phyloP scores from a whole-genome alignment of 2,888 invertebrate genomes.

The Phania funesta region DNA sequence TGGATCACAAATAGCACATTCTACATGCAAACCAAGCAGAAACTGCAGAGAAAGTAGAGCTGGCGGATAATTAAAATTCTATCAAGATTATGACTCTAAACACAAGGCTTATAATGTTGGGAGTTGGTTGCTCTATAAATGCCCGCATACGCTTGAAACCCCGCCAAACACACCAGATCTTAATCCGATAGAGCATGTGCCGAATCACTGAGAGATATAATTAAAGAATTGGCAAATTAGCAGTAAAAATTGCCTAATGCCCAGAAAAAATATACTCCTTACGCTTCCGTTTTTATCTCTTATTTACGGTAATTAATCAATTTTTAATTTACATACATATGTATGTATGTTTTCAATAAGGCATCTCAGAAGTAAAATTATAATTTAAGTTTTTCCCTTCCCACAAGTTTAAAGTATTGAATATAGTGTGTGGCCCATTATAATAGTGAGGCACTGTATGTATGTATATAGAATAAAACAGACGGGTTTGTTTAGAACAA shows the following conservation, averaged over 20 bases:
- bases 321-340: too few species aligned
- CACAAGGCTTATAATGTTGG: conserved; percentile 46
- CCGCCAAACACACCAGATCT: conserved; percentile 53
- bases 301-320: too few species aligned
- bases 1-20: conserved; percentile 7
- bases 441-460: too few species aligned
- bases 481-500: too few species aligned
- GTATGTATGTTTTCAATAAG: too few species aligned
- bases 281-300: too few species aligned
- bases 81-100: conserved; percentile 58
- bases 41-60: conserved; percentile 18
- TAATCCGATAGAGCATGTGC: conserved; percentile 47
- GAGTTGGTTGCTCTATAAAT: conserved; percentile 63
- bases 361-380: too few species aligned
- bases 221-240: conserved; percentile 11
- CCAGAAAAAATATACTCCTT: too few species aligned
- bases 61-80: conserved; percentile 40
- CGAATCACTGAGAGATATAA: conserved; percentile 48
- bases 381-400: too few species aligned
- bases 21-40: background rate
- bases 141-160: conserved; percentile 58
- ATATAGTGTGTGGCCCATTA: too few species aligned
- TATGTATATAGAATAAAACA: too few species aligned
- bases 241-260: conserved; percentile 5
- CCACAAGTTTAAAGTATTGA: too few species aligned